Evolutionary conservation across 2,113 vertebrate species (phyloP), one percentile per base, ranked within the genome.

Genomic region (Ptilorrhoa leucosticta): DNA sequence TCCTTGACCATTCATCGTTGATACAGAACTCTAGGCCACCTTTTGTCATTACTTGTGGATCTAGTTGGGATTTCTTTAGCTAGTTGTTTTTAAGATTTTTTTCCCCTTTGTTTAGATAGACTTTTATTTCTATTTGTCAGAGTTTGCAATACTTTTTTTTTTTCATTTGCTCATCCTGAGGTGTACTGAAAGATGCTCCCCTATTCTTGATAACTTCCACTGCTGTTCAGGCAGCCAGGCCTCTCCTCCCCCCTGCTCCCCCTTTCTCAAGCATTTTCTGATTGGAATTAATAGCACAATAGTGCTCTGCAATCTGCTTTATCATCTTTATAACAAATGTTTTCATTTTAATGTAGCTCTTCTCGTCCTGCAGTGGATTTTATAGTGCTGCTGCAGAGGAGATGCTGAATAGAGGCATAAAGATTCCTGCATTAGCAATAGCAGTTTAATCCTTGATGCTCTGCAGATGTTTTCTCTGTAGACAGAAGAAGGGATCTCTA

Each of bases 191-290:
- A 45, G 13, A 22, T 37, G 5, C 13, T 83, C 45, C 53, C 13
- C 13, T 69, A 1, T 48, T 70, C 23, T 30, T 70, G 33, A 3
- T 64, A n/a, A 44, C 28, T 47, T 33, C 23, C 9, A 6, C 26
- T 68, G 47, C 16, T 57, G 2, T 35, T 63, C 37, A 76, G 39
- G 22, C 31, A 86, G 16, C 26, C 75, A 61, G 40, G n/a, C 20
- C 35, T 75, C 28, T 45, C 37, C 3, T 3, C 2, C 5, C 2
- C 0, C 1, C 2, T 0, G 0, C 10, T 33, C 42, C 13, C 24
- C 26, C 4, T 71, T 89, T 50, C 40, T 60, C 27, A 26, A 40
- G 13, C 27, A 28, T 86, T 66, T 70, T 12, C 5, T 56, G 39
- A 30, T 39, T 56, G 33, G 12, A 81, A 47, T 27, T 68, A 40